phyloP scores from a whole-genome alignment of 2,113 vertebrate species.

The Platichthys stellatus region DNA sequence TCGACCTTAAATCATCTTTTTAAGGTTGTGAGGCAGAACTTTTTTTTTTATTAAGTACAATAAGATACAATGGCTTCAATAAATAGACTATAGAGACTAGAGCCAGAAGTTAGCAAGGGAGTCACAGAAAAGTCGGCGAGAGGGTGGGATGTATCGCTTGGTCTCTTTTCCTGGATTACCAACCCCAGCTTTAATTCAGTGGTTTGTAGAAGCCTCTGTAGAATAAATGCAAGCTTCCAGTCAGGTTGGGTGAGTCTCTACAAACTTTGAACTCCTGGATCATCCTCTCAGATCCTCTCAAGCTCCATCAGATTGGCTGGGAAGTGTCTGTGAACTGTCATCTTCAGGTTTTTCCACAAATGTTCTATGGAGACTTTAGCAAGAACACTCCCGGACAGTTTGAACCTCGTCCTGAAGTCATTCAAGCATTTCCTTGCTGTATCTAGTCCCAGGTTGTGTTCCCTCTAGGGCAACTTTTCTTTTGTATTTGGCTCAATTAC shows the following conservation, averaged over 20 bases:
- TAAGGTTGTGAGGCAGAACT: not conserved
- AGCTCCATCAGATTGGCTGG: not conserved
- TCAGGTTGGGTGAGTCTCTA: not conserved
- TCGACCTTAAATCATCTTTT: not conserved
- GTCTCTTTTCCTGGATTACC: too few species aligned
- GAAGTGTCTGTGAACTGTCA: not conserved
- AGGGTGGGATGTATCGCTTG: too few species aligned
- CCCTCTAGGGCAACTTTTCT: too few species aligned
- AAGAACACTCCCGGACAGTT: too few species aligned
- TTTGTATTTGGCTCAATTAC: not conserved
- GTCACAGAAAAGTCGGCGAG: too few species aligned
- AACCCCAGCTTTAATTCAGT: too few species aligned
- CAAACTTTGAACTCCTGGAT: not conserved
- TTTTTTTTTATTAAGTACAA: not conserved
- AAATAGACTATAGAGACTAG: not conserved
- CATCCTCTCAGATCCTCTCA: not conserved
- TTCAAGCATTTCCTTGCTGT: too few species aligned
- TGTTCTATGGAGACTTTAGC: too few species aligned
- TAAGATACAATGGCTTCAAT: not conserved
- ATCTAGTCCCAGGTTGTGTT: too few species aligned
- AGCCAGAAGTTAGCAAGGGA: too few species aligned
- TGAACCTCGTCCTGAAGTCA: too few species aligned
- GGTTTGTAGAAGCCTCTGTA: not conserved
- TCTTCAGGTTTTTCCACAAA: too few species aligned
- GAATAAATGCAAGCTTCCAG: not conserved